These are phyloP conservation scores for Stictocephala bisonia DNA, from an alignment of 2,888 invertebrate species.

Conservation along the genomic window DNA sequence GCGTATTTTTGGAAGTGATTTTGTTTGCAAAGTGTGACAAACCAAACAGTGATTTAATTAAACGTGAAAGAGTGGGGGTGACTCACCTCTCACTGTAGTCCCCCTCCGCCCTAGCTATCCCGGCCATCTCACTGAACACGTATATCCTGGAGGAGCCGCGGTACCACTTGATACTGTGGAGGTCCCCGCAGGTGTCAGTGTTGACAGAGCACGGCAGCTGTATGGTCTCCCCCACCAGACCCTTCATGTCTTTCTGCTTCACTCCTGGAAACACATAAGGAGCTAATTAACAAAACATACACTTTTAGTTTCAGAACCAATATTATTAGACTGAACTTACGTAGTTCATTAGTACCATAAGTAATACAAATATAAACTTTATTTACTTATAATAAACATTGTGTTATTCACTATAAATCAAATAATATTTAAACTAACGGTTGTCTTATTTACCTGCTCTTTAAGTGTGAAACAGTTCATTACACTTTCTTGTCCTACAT, in stretches of 20 bases:
- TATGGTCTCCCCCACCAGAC: slow-evolving; percentile 76
- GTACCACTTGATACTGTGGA: slow-evolving; percentile 89
- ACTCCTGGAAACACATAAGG: slow-evolving; percentile 56
- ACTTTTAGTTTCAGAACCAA: too few species aligned
- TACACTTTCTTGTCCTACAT: too few species aligned
- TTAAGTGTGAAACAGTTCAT: too few species aligned
- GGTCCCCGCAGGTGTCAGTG: slow-evolving; percentile 75
- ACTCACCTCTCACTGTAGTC: slow-evolving; percentile 78
- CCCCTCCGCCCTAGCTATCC: slow-evolving; percentile 75
- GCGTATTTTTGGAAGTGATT: background rate
- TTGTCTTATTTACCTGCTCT: too few species aligned
- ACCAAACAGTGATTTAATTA: background rate
- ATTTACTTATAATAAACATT: too few species aligned
- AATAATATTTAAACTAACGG: too few species aligned
- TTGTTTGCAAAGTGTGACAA: background rate
- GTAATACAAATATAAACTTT: too few species aligned
- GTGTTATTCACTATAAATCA: too few species aligned
- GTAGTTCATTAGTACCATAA: too few species aligned
- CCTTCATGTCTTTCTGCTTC: slow-evolving; percentile 70
- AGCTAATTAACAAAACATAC: too few species aligned
- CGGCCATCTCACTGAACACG: slow-evolving; percentile 78
- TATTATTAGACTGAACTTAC: too few species aligned
- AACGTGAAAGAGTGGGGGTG: background rate
- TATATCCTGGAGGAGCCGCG: slow-evolving; percentile 78
- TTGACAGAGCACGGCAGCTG: slow-evolving; percentile 74